Percentiles rank a stretch among this genome's conserved stretches.
phyloP scores from a whole-genome alignment of 2,888 invertebrate species.

The Trachelus stipa region DNA sequence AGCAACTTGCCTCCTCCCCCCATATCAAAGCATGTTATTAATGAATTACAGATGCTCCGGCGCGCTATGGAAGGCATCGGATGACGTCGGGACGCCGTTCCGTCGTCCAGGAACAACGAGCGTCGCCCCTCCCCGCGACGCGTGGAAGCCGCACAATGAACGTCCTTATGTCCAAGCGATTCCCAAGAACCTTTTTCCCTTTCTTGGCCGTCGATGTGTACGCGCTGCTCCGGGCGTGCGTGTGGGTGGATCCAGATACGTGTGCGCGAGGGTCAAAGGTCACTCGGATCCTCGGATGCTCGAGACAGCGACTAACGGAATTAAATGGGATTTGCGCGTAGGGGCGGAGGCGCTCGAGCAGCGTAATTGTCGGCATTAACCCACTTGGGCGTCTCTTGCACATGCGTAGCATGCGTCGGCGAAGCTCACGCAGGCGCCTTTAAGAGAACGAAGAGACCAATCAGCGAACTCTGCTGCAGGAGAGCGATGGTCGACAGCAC shows the following conservation, averaged over 20 bases:
- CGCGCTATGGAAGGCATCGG: neutral
- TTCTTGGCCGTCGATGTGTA: neutral
- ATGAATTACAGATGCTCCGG: neutral
- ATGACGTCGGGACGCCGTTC: neutral
- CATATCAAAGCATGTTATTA: too few species aligned
- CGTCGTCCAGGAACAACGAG: neutral
- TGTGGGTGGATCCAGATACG: too few species aligned
- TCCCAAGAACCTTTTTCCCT: neutral
- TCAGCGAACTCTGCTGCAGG: constrained; percentile 14
- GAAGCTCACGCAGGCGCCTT: constrained; percentile 36
- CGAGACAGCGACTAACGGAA: constrained; percentile 37
- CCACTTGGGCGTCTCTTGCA: constrained; percentile 55
- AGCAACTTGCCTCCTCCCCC: too few species aligned
- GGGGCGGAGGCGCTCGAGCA: constrained; percentile 45
- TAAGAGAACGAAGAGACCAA: constrained; percentile 26
- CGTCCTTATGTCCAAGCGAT: constrained; percentile 2
- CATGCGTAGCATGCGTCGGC: constrained; percentile 26
- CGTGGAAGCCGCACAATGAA: neutral
- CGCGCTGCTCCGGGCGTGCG: too few species aligned
- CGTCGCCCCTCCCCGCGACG: neutral
- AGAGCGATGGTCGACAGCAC: constrained; percentile 1
- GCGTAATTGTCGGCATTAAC: constrained; percentile 57
- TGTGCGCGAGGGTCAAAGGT: too few species aligned
- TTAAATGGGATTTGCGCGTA: constrained; percentile 37
- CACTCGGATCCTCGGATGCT: too few species aligned